Evolutionary conservation across 2,797 vertebrate genomes (phyloP).

Genomic region (Paguma larvata): DNA sequence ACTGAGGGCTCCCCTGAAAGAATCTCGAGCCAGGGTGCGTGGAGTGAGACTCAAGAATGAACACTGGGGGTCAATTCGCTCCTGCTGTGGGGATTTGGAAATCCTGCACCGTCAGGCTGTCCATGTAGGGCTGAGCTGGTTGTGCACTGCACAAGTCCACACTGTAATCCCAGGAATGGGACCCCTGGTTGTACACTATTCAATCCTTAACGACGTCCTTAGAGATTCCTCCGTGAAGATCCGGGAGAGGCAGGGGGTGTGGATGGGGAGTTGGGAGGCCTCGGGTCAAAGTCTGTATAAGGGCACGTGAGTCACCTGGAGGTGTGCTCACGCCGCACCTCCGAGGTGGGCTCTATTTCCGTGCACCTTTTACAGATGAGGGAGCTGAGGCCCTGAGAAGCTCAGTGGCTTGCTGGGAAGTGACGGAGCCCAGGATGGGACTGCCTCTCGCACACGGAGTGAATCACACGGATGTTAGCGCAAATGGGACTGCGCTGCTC

Average conservation of each 20-base stretch:
- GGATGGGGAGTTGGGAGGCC: background rate
- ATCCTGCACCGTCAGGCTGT: rapidly evolving
- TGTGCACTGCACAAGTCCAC: background rate
- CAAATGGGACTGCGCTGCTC: no score
- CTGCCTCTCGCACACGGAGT: rapidly evolving
- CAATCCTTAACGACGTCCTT: background rate
- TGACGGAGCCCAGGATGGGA: no score
- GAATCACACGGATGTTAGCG: rapidly evolving
- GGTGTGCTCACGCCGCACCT: background rate
- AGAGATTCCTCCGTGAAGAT: background rate
- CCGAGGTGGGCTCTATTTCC: background rate
- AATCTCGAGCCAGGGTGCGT: background rate
- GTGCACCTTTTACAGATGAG: background rate
- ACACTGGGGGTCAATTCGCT: background rate
- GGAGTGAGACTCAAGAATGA: background rate
- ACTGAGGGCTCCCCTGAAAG: background rate
- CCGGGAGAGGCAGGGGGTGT: background rate
- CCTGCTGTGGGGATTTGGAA: no score
- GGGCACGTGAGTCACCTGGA: background rate
- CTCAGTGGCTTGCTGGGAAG: background rate
- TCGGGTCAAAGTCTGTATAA: background rate
- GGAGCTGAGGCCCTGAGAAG: background rate
- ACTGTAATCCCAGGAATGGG: rapidly evolving
- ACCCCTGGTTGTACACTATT: rapidly evolving
- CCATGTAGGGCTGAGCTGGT: rapidly evolving